phyloP scores from a whole-genome alignment of 1,140 invertebrate genomes.

The Acromyrmex charruanus region DNA sequence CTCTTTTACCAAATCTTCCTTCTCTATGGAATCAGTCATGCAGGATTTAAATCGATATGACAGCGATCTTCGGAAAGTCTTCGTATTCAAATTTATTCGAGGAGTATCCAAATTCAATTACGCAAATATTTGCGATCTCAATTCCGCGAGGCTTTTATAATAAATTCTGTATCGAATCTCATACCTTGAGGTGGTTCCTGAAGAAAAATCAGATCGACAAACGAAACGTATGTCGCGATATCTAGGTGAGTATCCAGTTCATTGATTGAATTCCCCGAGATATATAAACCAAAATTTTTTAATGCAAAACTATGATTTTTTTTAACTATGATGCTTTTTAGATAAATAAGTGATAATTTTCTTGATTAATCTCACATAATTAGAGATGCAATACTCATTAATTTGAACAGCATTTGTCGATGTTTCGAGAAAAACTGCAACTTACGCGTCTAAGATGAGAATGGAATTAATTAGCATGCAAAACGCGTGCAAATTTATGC shows the following conservation, averaged over 20 bases:
- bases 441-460: background rate
- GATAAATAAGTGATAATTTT: background rate
- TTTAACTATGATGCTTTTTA: background rate
- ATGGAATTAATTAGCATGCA: slow-evolving; percentile 6
- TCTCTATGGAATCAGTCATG: too few species aligned
- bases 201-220: background rate
- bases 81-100: slow-evolving; percentile 2
- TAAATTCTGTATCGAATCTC: background rate
- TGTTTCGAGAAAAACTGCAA: background rate
- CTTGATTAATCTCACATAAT: background rate
- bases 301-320: background rate
- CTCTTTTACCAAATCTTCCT: background rate
- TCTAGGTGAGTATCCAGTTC: background rate
- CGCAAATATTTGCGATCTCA: background rate
- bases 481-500: slow-evolving; percentile 17
- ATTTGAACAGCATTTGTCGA: background rate
- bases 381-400: background rate
- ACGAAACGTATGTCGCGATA: background rate
- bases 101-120: background rate
- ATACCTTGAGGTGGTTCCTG: too few species aligned
- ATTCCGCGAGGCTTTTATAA: background rate
- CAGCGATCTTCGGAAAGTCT: background rate
- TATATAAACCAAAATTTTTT: background rate
- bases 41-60: background rate
- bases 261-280: background rate